Evolutionary conservation across 2,888 invertebrate species (phyloP), one percentile per base, ranked within the genome.

Genomic region (Cynaeus angustus): DNA sequence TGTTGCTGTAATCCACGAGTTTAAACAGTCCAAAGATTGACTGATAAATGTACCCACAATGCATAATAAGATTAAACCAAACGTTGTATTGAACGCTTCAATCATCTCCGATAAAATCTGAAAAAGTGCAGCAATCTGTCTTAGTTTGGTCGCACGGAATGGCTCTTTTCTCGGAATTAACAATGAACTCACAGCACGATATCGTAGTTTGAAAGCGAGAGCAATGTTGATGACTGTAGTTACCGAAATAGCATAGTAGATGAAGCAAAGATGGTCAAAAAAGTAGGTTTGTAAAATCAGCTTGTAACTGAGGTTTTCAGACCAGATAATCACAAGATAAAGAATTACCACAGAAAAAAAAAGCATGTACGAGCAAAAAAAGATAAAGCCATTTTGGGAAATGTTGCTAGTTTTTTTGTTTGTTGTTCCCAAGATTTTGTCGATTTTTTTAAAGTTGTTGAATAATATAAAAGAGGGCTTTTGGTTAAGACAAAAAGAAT

Each of bases 51-150:
- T 37, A 7, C 13, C 56, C 3, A 14, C 12, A 2, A 56, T 13
- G 9, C 37, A 56, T 8, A 56, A 8, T 8, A 56, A 56, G 21
- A 3, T 41, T 38, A 13, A 56, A 5, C 56, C 56, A 41, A 56
- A 56, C 8, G 38, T 56, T 0, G 10, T 12, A 38, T 56, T 56
- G n/a, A 56, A 37, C 0, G 10, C 10, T 16, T 6, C 16, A 1
- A 41, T n/a, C 21, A 28, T 26, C 38, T 14, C 38, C n/a, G 38
- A n/a, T 9, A 56, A 14, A 5, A 38, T 14, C 13, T 38, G 3
- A 4, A 9, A 38, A 8, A 56, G 10, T 4, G 13, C 38, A 7
- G 13, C 56, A 12, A 41, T 6, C 4, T 50, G 13, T 50, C 28
- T 50, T 2, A 26, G 1, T 3, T 16, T 13, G 4, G 7, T 7